A percentile compares a stretch with the other conserved stretches of the same genome.
These are phyloP conservation scores for Protomyctophum bolini DNA, from an alignment of 2,113 vertebrate genomes.

Conservation along the genomic window DNA sequence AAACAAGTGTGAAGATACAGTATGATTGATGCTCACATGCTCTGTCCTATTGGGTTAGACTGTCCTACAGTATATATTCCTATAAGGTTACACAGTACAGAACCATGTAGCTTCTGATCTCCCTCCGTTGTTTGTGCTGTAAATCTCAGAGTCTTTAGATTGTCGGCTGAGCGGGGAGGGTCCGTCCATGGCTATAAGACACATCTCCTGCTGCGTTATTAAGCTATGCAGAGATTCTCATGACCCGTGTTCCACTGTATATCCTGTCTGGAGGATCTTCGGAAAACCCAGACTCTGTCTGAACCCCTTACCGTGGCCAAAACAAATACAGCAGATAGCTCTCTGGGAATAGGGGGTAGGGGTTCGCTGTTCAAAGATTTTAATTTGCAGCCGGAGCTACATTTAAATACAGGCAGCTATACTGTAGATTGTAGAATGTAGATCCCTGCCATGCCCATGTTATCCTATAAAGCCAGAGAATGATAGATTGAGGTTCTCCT, in stretches of 20 bases:
- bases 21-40: too few species aligned
- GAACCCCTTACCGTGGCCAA: slow-evolving; percentile 27
- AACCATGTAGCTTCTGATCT: background rate
- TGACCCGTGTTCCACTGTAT: slow-evolving; percentile 38
- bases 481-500: too few species aligned
- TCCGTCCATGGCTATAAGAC: slow-evolving; percentile 14
- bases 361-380: slow-evolving; percentile 13
- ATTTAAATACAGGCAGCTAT: background rate
- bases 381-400: background rate
- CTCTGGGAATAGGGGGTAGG: slow-evolving; percentile 23
- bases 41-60: too few species aligned
- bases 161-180: slow-evolving; percentile 7
- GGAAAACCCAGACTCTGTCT: slow-evolving; percentile 22
- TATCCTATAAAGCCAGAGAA: background rate
- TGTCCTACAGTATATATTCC: too few species aligned
- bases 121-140: background rate
- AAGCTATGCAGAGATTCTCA: slow-evolving; percentile 52
- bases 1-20: too few species aligned
- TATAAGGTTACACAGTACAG: too few species aligned
- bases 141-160: background rate
- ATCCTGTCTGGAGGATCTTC: slow-evolving; percentile 18
- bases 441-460: background rate
- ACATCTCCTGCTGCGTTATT: slow-evolving; percentile 25
- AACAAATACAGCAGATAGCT: slow-evolving; percentile 26
- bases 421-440: background rate